phyloP scores from a whole-genome alignment of 2,113 vertebrate genomes.

The Zosterops japonicus region DNA sequence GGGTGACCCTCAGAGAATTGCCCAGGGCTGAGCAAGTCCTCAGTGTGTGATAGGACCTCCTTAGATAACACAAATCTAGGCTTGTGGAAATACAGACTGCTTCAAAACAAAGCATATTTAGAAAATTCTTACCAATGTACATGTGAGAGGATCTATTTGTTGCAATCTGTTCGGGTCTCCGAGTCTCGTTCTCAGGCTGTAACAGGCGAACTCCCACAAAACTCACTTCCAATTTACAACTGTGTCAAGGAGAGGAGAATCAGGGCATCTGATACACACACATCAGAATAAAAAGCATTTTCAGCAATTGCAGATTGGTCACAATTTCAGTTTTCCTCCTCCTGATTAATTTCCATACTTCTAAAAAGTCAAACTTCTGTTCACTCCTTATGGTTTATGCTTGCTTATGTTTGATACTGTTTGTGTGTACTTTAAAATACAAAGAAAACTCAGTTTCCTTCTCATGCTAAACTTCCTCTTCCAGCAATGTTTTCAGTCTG shows the following conservation, averaged over 20 bases:
- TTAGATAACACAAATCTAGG: neutral
- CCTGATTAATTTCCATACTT: conserved; percentile 55
- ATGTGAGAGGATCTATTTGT: neutral
- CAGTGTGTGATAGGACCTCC: neutral
- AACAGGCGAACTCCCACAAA: conserved; percentile 26
- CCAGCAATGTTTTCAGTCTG: neutral
- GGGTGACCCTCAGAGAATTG: neutral
- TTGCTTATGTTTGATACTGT: conserved; percentile 15
- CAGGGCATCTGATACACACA: conserved; percentile 19
- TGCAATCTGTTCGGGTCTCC: conserved; percentile 58
- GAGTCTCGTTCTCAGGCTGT: neutral
- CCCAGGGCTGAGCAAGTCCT: neutral
- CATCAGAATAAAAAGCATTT: conserved; percentile 39
- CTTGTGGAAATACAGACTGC: neutral
- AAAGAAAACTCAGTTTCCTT: neutral
- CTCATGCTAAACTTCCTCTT: neutral
- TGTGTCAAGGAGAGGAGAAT: conserved; percentile 47
- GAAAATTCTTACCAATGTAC: neutral
- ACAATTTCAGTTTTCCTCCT: conserved; percentile 40
- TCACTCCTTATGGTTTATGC: conserved; percentile 57
- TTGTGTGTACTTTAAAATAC: conserved; percentile 6
- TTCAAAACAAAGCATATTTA: neutral
- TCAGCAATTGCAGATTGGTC: conserved; percentile 27
- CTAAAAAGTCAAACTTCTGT: conserved; percentile 45
- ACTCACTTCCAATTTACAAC: conserved; percentile 12